phyloP scores from a whole-genome alignment of 2,888 invertebrate species.

The Noctua fimbriata region DNA sequence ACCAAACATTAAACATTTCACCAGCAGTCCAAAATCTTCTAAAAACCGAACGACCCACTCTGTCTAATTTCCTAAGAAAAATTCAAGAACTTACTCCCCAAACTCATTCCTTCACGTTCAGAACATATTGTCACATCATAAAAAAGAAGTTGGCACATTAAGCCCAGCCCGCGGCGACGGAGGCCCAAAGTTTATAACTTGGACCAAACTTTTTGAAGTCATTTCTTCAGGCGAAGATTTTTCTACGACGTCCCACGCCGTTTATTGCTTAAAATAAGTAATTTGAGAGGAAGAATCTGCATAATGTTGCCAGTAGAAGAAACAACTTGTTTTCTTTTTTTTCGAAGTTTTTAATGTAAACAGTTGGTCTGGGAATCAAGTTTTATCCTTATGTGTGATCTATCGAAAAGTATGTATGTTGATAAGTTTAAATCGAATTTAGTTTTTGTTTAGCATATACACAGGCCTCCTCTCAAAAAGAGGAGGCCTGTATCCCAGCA shows the following conservation, averaged over 20 bases:
- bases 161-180: constrained; percentile 44
- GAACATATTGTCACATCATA: constrained; percentile 69
- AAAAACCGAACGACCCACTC: not conserved
- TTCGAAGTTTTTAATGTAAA: constrained; percentile 73
- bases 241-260: constrained; percentile 83
- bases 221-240: constrained; percentile 82
- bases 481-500: too few relatives aligned
- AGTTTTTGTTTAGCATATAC: not conserved
- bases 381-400: constrained; percentile 24
- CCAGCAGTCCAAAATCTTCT: not conserved
- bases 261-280: constrained; percentile 89
- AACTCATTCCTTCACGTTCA: constrained; percentile 53
- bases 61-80: constrained; percentile 7
- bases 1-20: not conserved
- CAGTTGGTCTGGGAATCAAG: constrained; percentile 65
- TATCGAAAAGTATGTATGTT: not conserved
- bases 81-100: constrained; percentile 3
- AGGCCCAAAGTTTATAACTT: constrained; percentile 65
- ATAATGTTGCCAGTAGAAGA: constrained; percentile 84
- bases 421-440: not conserved
- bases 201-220: constrained; percentile 70
- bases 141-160: constrained; percentile 65
- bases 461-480: too few relatives aligned
- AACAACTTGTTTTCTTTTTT: constrained; percentile 82
- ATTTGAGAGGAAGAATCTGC: constrained; percentile 86